A percentile compares a stretch with the other conserved stretches of the same genome.
Evolutionary conservation across 30 jellyfish, hydroid and myxozoan species (phyloP).

Genomic region (Cassiopea xamachana): DNA sequence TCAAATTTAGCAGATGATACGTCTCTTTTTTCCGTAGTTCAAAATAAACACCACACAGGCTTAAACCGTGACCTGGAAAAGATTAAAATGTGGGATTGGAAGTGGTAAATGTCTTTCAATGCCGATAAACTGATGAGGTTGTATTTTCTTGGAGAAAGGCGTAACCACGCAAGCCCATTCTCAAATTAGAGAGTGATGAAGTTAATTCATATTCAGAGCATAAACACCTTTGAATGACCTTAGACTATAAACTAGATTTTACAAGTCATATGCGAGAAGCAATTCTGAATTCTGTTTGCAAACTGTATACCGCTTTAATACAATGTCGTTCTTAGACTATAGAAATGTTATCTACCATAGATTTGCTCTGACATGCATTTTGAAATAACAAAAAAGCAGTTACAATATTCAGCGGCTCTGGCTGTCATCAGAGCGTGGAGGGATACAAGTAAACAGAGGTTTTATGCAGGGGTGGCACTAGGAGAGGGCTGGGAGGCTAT

Average conservation of each 20-base stretch:
- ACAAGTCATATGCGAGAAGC: no score
- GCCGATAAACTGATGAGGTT: background rate
- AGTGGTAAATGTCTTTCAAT: background rate
- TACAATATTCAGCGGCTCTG: background rate
- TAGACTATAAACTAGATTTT: no score
- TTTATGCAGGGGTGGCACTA: no score
- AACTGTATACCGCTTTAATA: no score
- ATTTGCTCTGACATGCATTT: no score
- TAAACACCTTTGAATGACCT: no score
- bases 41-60: background rate
- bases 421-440: background rate
- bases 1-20: background rate
- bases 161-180: background rate
- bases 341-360: no score
- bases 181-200: background rate
- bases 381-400: background rate
- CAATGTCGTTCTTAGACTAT: no score
- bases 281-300: no score
- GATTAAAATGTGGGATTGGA: background rate
- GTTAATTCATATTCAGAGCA: no score
- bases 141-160: background rate
- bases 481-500: no score
- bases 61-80: background rate
- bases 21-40: background rate
- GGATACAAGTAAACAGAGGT: background rate